A percentile compares a stretch with the other conserved stretches of the same genome.
Evolutionary conservation across 2,888 invertebrate species (phyloP).

Genomic region (Watsonalla cultraria): DNA sequence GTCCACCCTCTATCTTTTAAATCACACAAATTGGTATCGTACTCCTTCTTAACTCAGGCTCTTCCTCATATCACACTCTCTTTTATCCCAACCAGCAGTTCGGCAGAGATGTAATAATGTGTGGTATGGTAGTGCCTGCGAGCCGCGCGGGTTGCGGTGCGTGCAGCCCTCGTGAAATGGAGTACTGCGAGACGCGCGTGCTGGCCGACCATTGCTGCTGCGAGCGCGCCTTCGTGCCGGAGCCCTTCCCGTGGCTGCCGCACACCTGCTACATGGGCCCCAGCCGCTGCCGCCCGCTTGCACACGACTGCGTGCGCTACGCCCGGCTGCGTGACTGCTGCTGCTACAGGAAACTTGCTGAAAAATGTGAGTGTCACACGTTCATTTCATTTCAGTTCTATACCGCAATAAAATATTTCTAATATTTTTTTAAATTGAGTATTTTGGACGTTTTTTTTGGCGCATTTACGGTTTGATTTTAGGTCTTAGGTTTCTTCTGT

Average conservation of each 20-base stretch:
- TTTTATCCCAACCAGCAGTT: neutral
- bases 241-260: slow-evolving; percentile 82
- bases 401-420: no score
- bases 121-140: slow-evolving; percentile 37
- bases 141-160: slow-evolving; percentile 76
- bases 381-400: no score
- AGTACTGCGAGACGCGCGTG: slow-evolving; percentile 80
- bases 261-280: slow-evolving; percentile 83
- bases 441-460: no score
- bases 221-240: slow-evolving; percentile 79
- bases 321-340: slow-evolving; percentile 81
- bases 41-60: no score
- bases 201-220: slow-evolving; percentile 76
- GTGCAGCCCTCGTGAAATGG: slow-evolving; percentile 79
- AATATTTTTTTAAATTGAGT: no score
- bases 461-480: no score
- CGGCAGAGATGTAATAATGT: no score
- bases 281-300: slow-evolving; percentile 78
- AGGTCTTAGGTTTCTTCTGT: no score
- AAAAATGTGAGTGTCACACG: slow-evolving; percentile 75
- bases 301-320: slow-evolving; percentile 81
- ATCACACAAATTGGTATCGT: no score
- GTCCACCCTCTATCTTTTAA: no score
- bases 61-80: no score
- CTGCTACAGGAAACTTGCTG: slow-evolving; percentile 79